phyloP scores from a whole-genome alignment of 2,113 vertebrate genomes.

The Platycercus adscitus region DNA sequence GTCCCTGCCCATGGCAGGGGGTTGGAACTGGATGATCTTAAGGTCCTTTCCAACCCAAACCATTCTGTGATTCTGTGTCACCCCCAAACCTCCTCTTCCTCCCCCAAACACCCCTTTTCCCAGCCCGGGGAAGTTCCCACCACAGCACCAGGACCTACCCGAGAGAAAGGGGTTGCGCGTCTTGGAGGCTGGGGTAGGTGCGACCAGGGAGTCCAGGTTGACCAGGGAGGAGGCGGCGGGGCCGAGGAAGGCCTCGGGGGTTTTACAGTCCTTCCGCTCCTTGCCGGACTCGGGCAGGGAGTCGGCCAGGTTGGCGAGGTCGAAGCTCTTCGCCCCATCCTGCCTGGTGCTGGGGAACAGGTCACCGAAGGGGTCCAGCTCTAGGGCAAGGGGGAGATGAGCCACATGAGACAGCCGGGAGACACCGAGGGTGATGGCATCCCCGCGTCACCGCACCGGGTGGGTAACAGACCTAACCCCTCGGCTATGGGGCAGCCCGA shows the following conservation, averaged over 20 bases:
- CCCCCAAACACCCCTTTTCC: too few species aligned
- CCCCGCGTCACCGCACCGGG: fast-evolving
- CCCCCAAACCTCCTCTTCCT: background rate
- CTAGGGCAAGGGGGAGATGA: conserved; percentile 61
- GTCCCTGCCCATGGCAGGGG: background rate
- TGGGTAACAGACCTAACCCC: background rate
- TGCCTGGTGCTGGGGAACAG: conserved; percentile 82
- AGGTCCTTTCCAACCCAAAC: background rate
- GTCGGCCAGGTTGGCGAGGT: conserved; percentile 80
- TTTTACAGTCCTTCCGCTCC: conserved; percentile 77
- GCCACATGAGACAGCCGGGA: background rate
- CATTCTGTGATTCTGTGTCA: background rate
- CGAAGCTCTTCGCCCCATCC: conserved; percentile 81
- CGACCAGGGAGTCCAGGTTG: conserved; percentile 88
- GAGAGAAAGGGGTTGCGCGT: conserved; percentile 90
- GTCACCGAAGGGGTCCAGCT: conserved; percentile 87
- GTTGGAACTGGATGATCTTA: background rate
- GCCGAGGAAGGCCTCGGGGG: conserved; percentile 90
- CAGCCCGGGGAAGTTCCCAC: background rate
- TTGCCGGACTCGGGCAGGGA: conserved; percentile 73
- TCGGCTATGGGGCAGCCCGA: background rate
- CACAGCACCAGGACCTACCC: conserved; percentile 67
- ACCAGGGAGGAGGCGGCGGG: conserved; percentile 90
- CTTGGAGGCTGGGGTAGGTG: conserved; percentile 74
- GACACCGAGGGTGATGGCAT: fast-evolving